Evolutionary conservation across 2,888 invertebrate genomes (phyloP).

Genomic region (Apocheima hispidaria): DNA sequence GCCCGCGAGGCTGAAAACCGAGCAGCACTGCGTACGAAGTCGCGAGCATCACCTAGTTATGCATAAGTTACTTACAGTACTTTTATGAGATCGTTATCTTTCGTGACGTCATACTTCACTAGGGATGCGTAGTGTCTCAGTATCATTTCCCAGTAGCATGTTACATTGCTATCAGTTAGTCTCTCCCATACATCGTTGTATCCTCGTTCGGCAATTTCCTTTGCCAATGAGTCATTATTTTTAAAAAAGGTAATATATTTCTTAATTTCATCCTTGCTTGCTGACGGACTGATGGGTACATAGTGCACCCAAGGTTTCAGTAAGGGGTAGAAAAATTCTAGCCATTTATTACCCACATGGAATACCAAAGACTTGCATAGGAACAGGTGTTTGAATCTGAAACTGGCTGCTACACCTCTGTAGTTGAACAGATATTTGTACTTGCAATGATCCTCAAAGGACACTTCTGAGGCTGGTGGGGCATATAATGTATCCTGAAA

Average conservation of each 20-base stretch:
- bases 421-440: constrained; percentile 98
- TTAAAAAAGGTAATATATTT: constrained; percentile 91
- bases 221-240: constrained; percentile 90
- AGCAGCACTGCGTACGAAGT: too few relatives aligned
- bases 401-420: constrained; percentile 98
- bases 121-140: constrained; percentile 91
- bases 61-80: constrained; percentile 56
- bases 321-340: constrained; percentile 96
- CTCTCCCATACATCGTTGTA: constrained; percentile 93
- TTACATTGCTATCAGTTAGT: constrained; percentile 92
- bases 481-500: constrained; percentile 94
- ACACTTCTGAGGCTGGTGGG: constrained; percentile 93
- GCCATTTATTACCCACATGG: constrained; percentile 97
- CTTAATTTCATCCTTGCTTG: constrained; percentile 89
- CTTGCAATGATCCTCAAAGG: constrained; percentile 96
- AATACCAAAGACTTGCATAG: constrained; percentile 96
- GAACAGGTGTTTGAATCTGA: constrained; percentile 97
- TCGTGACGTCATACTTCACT: constrained; percentile 88
- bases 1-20: too few relatives aligned
- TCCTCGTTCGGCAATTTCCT: constrained; percentile 93
- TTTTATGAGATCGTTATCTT: constrained; percentile 86
- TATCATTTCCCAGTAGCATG: constrained; percentile 94
- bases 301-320: constrained; percentile 98
- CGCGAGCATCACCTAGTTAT: too few relatives aligned
- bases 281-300: constrained; percentile 91